These are phyloP conservation scores for Felis catus DNA, from an alignment of 2,113 vertebrate species.

Conservation along the genomic window F.catus_Fca126_mat1.0 CM031416.1:77419001-77419500, in stretches of 20 bases:
- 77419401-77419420: too few relatives aligned
- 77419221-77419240: background rate
- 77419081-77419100: background rate
- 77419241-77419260: background rate
- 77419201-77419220: background rate
- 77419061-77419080: background rate
- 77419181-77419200: background rate
- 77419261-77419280: background rate
- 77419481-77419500: too few relatives aligned
- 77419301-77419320: background rate
- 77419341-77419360: too few relatives aligned
- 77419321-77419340: too few relatives aligned
- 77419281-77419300: background rate
- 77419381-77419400: too few relatives aligned
- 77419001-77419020: background rate
- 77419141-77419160: background rate
- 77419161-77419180: background rate
- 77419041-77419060: background rate
- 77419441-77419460: too few relatives aligned
- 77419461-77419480: too few relatives aligned
- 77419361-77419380: too few relatives aligned
- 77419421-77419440: too few relatives aligned
- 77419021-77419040: background rate
- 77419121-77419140: background rate
- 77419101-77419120: background rate